Percentiles rank a stretch among this genome's conserved stretches.
These are phyloP conservation scores for Sorex maritimensis DNA, from an alignment of 2,797 vertebrate species.

Conservation along the genomic window DNA sequence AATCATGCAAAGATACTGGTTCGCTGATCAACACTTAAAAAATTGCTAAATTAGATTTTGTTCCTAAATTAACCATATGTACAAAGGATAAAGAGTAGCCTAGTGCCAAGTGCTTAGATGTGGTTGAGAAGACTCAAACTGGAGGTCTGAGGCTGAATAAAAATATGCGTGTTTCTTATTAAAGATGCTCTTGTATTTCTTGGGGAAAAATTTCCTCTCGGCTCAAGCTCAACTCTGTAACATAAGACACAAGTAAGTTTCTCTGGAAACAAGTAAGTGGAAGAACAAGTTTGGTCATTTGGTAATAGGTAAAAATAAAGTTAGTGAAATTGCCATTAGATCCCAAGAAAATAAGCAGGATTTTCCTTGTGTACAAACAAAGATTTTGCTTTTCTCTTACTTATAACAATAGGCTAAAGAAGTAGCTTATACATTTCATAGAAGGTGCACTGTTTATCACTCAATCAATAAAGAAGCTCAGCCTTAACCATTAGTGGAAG, in stretches of 20 bases:
- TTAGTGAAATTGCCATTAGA: neutral
- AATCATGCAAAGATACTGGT: constrained; percentile 8
- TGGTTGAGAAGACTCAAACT: constrained; percentile 48
- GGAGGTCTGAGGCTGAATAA: neutral
- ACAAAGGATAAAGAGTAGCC: neutral
- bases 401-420: constrained; percentile 7
- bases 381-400: neutral
- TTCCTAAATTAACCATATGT: constrained; percentile 23
- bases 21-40: constrained; percentile 54
- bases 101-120: constrained; percentile 30
- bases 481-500: neutral
- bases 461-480: neutral
- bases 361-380: neutral
- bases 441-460: neutral
- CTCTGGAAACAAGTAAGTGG: neutral
- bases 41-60: constrained; percentile 59
- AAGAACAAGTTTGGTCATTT: constrained; percentile 18
- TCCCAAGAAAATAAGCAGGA: neutral
- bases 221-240: neutral
- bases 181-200: neutral
- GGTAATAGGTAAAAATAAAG: constrained; percentile 8
- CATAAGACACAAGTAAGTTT: neutral
- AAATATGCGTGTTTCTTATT: neutral
- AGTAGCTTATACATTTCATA: neutral
- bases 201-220: neutral